Evolutionary conservation across 1,140 invertebrate species (phyloP).

Genomic region (Spodoptera frugiperda): DNA sequence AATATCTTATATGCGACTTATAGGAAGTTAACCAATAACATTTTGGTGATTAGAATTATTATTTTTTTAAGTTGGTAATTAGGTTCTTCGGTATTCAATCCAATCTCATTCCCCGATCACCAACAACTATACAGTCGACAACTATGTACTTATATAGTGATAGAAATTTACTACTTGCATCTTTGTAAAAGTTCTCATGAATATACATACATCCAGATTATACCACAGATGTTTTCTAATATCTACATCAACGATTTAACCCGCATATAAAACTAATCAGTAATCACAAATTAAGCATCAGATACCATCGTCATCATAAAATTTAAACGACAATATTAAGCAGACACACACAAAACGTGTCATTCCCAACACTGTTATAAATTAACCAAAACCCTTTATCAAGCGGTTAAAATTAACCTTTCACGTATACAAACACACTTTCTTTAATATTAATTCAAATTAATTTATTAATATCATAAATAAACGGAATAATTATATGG

Average conservation of each 20-base stretch:
- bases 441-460: slow-evolving; percentile 39
- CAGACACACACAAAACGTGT: not conserved
- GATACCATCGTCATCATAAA: not conserved
- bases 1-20: no score
- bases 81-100: no score
- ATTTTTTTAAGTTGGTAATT: no score
- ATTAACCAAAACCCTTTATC: slow-evolving; percentile 32
- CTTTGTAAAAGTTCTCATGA: no score
- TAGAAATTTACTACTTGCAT: no score
- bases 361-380: slow-evolving; percentile 19
- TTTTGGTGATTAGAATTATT: no score
- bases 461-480: slow-evolving; percentile 43
- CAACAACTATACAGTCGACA: no score
- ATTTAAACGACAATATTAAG: slow-evolving; percentile 5
- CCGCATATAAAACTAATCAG: not conserved
- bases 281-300: not conserved
- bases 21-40: no score
- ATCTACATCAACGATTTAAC: not conserved
- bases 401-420: slow-evolving; percentile 54
- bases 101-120: no score
- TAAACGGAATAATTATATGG: slow-evolving; percentile 1
- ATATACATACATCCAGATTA: no score
- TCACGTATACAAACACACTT: slow-evolving; percentile 39
- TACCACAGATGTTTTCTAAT: no score
- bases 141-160: no score